Base-by-base conservation (phyloP, 2,113 vertebrate genomes). In the Muntiacus reevesi region DNA sequence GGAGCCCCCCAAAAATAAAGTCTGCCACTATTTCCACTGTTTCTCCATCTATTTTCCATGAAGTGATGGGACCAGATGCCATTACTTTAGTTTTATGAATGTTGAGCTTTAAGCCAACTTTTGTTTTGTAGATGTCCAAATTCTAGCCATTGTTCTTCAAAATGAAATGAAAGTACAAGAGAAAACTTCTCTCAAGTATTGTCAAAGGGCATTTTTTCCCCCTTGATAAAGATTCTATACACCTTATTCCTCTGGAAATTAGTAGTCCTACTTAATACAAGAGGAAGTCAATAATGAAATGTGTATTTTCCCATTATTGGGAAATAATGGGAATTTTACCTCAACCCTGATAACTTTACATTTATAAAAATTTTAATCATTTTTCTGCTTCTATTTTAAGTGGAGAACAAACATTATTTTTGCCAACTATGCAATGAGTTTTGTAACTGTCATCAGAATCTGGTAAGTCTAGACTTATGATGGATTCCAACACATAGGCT, bases 281-380 rank as follows among this genome's bases (percentile, higher is more conserved):
- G 74, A 87, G 5, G 40, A 87, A 57, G 11, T 87, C 64, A 93
- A 64, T 23, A 67, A 59, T 67, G 25, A 93, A 87, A 82, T 88
- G 4, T 88, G 3, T 59, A 57, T 91, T 97, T 91, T 96, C 10
- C 59, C 59, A 47, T 91, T 78, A 67, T 8, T 94, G 82, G 14
- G 27, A 95, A 93, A 55, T 62, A 55, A n/a, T 91, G 67, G 55
- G 36, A 91, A 94, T 95, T 83, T 94, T 60, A 79, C 67, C 57
- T 64, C 43, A 88, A 87, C 10, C 10, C 82, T 89, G 60, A 86
- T 12, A 87, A 16, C 57, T 55, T 62, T 33, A 64, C n/a, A 62
- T 47, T 52, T 89, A 94, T 54, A 71, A 45, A 57, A 21, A 23
- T 43, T 76, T 64, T 11, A 93, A 25, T 30, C 28, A 45, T 23